A percentile compares a stretch with the other conserved stretches of the same genome.
Conservation (phyloP, 2,888 invertebrate species). For the Smittia sp. region DNA sequence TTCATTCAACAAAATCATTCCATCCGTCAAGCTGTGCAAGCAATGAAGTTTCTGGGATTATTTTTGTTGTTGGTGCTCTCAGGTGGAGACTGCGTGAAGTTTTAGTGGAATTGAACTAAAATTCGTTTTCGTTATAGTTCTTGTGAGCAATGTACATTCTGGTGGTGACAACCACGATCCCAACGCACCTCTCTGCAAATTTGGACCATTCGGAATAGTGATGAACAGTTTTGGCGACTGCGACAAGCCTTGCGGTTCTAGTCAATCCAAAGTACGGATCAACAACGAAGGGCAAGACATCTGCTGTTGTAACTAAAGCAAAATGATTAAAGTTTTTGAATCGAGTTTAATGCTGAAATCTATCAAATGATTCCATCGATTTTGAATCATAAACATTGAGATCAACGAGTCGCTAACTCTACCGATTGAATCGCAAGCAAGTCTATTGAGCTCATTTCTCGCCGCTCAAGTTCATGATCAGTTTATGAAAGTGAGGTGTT, state of each 20-base stretch:
- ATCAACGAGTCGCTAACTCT: neutral
- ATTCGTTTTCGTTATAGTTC: neutral
- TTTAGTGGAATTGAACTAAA: neutral
- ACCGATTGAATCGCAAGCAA: neutral
- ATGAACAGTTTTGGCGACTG: neutral
- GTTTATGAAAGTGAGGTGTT: neutral
- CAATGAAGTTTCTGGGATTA: neutral
- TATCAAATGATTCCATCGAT: neutral
- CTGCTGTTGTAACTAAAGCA: constrained; percentile 9
- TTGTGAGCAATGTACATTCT: neutral
- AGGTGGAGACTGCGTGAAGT: neutral
- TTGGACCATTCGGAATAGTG: constrained; percentile 10
- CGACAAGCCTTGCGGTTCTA: neutral
- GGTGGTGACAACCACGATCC: neutral
- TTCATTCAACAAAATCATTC: too few relatives aligned
- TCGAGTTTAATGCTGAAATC: neutral
- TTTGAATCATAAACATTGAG: neutral
- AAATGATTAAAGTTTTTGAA: neutral
- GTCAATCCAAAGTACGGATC: neutral
- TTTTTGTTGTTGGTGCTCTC: neutral
- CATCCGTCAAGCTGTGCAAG: neutral
- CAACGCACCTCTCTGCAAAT: neutral
- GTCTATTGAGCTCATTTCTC: neutral
- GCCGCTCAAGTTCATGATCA: neutral
- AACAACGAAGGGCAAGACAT: neutral